Conservation (phyloP, 1,140 invertebrate genomes). For the Listronotus oregonensis region DNA sequence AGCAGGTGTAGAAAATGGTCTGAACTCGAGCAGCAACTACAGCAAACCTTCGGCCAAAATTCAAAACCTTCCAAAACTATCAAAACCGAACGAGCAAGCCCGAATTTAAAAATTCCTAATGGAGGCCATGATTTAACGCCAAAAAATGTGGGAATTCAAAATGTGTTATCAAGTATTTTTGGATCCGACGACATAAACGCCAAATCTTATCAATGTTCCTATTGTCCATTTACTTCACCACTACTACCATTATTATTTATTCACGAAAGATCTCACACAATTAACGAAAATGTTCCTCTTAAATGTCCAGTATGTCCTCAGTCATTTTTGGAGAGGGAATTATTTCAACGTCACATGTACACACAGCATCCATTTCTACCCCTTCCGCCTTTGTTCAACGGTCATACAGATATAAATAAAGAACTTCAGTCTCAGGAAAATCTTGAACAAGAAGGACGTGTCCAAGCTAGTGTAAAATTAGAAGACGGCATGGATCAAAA, state of each 20-base stretch:
- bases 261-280: slow-evolving; percentile 82
- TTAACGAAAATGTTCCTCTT: slow-evolving; percentile 50
- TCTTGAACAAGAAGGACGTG: slow-evolving; percentile 49
- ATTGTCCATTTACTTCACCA: slow-evolving; percentile 87
- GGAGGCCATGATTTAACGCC: slow-evolving; percentile 56
- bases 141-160: slow-evolving; percentile 56
- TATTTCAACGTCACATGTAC: slow-evolving; percentile 66
- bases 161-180: slow-evolving; percentile 65
- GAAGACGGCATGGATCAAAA: slow-evolving; percentile 37
- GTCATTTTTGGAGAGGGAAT: slow-evolving; percentile 61
- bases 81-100: slow-evolving; percentile 55
- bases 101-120: slow-evolving; percentile 67
- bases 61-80: slow-evolving; percentile 34
- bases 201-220: slow-evolving; percentile 85
- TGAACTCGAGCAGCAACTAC: slow-evolving; percentile 63
- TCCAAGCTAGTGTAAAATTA: slow-evolving; percentile 27
- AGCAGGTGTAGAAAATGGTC: slow-evolving; percentile 72
- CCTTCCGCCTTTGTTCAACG: slow-evolving; percentile 58
- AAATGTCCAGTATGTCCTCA: slow-evolving; percentile 68
- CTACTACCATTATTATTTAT: slow-evolving; percentile 88
- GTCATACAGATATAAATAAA: slow-evolving; percentile 49
- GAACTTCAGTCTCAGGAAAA: slow-evolving; percentile 47
- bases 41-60: slow-evolving; percentile 46
- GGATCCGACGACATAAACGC: slow-evolving; percentile 60
- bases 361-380: slow-evolving; percentile 64